Percentiles rank a stretch among this genome's conserved stretches.
These are phyloP conservation scores for Machaerirhynchus nigripectus DNA, from an alignment of 2,113 vertebrate genomes.

Conservation along the genomic window DNA sequence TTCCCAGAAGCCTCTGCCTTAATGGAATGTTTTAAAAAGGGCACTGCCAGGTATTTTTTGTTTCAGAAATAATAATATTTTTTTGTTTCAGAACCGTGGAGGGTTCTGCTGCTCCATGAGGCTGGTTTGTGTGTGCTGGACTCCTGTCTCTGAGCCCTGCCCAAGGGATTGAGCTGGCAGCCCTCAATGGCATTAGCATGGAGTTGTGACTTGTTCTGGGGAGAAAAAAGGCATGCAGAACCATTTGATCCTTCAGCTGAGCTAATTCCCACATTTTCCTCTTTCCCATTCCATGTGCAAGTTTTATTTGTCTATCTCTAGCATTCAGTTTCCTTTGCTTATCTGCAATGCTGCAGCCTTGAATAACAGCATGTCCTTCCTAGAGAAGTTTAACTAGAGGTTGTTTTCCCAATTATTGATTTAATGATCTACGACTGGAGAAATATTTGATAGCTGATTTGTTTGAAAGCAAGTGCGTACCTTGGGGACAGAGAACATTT, in stretches of 20 bases:
- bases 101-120: not conserved
- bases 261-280: not conserved
- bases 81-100: accelerated
- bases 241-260: not conserved
- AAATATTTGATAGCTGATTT: not conserved
- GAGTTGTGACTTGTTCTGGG: not conserved
- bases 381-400: not conserved
- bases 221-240: not conserved
- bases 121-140: not conserved
- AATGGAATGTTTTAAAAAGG: not conserved
- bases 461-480: not conserved
- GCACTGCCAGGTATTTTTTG: not conserved
- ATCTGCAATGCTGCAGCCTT: not conserved
- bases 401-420: not conserved
- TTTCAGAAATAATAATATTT: not conserved
- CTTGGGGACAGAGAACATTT: not conserved
- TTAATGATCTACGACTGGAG: not conserved
- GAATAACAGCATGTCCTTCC: not conserved
- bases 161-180: not conserved
- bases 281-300: not conserved
- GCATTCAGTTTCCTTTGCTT: not conserved
- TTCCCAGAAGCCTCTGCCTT: not conserved
- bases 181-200: not conserved
- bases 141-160: not conserved
- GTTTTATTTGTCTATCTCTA: not conserved